A percentile compares a stretch with the other conserved stretches of the same genome.
These are phyloP conservation scores for Mobula birostris DNA, from an alignment of 2,113 vertebrate genomes.

Conservation along the genomic window DNA sequence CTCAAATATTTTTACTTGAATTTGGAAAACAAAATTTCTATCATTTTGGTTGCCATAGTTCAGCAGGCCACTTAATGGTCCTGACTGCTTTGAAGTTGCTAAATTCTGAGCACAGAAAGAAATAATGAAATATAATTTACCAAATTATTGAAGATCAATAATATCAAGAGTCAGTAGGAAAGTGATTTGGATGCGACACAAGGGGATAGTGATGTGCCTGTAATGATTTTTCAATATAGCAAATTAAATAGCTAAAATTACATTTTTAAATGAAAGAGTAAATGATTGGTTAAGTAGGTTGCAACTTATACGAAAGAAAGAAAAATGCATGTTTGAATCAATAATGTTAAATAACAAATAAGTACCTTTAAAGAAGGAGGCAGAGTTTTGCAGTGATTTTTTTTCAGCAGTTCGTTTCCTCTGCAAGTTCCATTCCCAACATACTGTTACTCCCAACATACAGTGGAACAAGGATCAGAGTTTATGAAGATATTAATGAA, in stretches of 20 bases:
- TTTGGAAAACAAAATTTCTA: neutral
- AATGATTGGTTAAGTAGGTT: neutral
- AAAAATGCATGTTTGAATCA: neutral
- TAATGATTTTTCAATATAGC: neutral
- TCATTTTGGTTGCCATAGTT: neutral
- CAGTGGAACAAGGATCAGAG: neutral
- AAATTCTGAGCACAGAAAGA: neutral
- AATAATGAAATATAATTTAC: neutral
- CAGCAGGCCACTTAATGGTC: neutral
- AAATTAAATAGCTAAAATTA: neutral
- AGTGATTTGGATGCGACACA: neutral
- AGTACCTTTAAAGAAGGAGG: neutral
- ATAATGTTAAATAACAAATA: conserved; percentile 25
- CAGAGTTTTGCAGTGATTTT: neutral
- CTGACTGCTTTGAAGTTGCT: neutral
- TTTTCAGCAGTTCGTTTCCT: neutral
- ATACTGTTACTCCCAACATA: neutral
- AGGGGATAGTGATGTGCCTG: neutral
- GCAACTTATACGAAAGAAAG: neutral
- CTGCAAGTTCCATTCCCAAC: neutral
- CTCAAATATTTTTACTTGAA: neutral
- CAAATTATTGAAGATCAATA: neutral
- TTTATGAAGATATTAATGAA: neutral
- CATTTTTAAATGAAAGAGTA: neutral
- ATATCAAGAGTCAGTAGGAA: neutral